Conservation (phyloP, 2,113 vertebrate species). For the Eubucco bourcierii region DNA sequence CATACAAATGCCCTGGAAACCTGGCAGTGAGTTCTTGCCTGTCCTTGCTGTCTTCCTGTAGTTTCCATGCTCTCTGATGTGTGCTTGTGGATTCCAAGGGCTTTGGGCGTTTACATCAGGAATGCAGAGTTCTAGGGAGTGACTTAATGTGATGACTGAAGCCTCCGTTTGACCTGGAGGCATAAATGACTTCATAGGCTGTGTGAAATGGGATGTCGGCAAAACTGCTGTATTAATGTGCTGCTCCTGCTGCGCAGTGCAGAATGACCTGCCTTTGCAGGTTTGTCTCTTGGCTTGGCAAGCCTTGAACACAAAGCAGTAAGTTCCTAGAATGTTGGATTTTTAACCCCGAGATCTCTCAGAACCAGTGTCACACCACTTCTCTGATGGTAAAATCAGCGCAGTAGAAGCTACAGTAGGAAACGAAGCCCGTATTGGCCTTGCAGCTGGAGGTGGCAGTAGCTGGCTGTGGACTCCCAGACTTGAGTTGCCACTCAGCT, state of each 20-base stretch:
- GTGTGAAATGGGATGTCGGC: not conserved
- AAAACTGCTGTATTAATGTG: not conserved
- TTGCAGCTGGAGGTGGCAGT: not conserved
- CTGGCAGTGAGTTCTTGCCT: slow-evolving; percentile 10
- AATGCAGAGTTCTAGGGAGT: slow-evolving; percentile 32
- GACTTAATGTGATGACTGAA: slow-evolving; percentile 10
- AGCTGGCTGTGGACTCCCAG: not conserved
- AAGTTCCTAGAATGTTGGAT: not conserved
- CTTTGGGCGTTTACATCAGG: slow-evolving; percentile 31
- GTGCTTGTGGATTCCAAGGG: not conserved
- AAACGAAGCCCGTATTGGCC: not conserved
- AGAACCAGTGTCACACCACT: not conserved
- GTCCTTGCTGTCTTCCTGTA: slow-evolving; percentile 12
- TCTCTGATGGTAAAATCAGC: not conserved
- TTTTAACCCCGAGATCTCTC: not conserved
- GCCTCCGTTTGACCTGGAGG: not conserved
- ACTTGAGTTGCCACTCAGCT: not conserved
- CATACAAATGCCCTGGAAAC: slow-evolving; percentile 39
- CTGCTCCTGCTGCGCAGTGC: fast-evolving
- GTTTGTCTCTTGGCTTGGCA: not conserved
- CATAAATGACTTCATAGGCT: slow-evolving; percentile 9
- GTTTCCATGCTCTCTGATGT: slow-evolving; percentile 19
- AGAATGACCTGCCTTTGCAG: not conserved
- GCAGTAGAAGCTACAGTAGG: slow-evolving; percentile 3
- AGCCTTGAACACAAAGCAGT: not conserved